Evolutionary conservation across 2,113 vertebrate species (phyloP).

Genomic region (Puma concolor): DNA sequence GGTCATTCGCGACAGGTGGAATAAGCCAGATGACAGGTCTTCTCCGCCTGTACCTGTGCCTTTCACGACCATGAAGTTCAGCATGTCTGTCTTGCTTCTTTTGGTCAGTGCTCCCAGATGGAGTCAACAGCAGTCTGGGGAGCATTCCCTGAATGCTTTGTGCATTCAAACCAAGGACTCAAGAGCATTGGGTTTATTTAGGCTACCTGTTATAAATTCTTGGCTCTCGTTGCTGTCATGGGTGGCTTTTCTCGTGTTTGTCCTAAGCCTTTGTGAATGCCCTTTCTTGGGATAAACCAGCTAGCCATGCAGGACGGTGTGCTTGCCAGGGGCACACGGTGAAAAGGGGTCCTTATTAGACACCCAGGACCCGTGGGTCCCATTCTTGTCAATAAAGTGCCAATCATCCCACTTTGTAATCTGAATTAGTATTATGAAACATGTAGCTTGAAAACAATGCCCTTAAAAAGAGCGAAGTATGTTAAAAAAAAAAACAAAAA

Average conservation of each 20-base stretch:
- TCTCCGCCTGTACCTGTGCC: too few species aligned
- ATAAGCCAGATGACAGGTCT: not conserved
- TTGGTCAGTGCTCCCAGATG: not conserved
- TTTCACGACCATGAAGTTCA: not conserved
- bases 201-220: not conserved
- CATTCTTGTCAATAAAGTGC: not conserved
- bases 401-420: not conserved
- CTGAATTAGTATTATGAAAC: slow-evolving; percentile 55
- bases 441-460: slow-evolving; percentile 46
- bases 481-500: slow-evolving; percentile 19
- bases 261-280: not conserved
- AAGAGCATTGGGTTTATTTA: not conserved
- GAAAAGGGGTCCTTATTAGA: not conserved
- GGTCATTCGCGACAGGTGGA: not conserved
- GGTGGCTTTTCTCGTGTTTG: not conserved
- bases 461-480: slow-evolving; percentile 45
- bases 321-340: not conserved
- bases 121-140: not conserved
- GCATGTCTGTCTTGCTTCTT: not conserved
- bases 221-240: not conserved
- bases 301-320: not conserved
- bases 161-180: not conserved
- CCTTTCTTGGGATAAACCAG: not conserved
- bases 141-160: not conserved
- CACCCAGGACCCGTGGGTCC: not conserved